These are phyloP conservation scores for Sphaeramia orbicularis DNA, from an alignment of 2,797 vertebrate species.

Conservation along the genomic window DNA sequence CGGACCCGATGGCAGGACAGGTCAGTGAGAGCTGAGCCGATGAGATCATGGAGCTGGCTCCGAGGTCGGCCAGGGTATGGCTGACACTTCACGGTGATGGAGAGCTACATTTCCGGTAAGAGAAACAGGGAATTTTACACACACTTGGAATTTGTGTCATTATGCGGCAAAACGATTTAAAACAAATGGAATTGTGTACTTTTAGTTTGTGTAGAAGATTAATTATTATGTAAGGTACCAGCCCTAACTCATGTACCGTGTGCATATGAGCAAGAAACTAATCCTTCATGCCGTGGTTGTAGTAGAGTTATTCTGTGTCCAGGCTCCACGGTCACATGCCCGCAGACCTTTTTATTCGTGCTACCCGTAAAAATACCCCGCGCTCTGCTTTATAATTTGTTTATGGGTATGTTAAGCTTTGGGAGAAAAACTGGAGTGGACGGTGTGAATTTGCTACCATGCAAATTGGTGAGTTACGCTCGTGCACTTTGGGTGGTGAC, in stretches of 20 bases:
- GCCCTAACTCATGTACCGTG: conserved; percentile 72
- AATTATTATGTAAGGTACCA: conserved; percentile 82
- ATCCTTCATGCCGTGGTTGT: conserved; percentile 70
- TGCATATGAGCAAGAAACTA: conserved; percentile 75
- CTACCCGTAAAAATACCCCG: neutral
- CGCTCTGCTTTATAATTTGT: neutral
- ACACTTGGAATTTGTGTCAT: conserved; percentile 36
- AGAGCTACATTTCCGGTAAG: conserved; percentile 64
- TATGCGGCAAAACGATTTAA: conserved; percentile 6
- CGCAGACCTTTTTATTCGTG: conserved; percentile 23
- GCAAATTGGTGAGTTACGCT: conserved; percentile 1
- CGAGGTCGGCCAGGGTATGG: conserved; percentile 49
- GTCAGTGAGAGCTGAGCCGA: conserved; percentile 69
- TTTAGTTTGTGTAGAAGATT: conserved; percentile 66
- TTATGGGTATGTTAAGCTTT: conserved; percentile 11
- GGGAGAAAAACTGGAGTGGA: neutral
- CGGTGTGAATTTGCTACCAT: neutral
- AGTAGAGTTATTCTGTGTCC: conserved; percentile 59
- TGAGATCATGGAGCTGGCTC: conserved; percentile 70
- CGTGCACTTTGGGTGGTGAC: conserved; percentile 32
- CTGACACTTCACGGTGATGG: conserved; percentile 62
- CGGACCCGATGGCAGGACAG: conserved; percentile 72
- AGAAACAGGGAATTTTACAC: conserved; percentile 3
- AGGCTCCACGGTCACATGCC: conserved; percentile 38
- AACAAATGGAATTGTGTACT: conserved; percentile 45